Evolutionary conservation across 2,113 vertebrate genomes (phyloP), one percentile per base, ranked within the genome.

Genomic region (Anoplopoma fimbria): DNA sequence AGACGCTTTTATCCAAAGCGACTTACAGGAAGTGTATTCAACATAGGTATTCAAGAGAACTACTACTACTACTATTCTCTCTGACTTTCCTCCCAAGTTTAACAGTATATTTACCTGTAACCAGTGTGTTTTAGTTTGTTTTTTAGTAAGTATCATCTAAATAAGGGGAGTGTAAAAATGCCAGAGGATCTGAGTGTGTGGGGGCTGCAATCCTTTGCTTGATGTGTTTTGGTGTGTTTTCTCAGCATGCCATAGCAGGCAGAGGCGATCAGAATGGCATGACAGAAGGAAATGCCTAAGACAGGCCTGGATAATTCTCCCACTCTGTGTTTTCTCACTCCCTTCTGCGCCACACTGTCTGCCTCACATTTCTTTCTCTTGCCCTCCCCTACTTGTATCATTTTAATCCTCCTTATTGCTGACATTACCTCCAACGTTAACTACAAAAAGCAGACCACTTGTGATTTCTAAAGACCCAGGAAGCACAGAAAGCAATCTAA

Each of bases 291-390:
- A 91, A 90, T 80, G 82, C 82, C 74, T 65, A 29, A 88, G 88
- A 83, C 89, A 78, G 76, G 76, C 76, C 85, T 82, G 77, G 82
- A 92, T 89, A 92, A 94, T 88, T 75, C 83, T 76, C 78, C 74
- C 84, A 65, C 76, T 70, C 69, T 57, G 75, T 69, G 27, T 64
- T 69, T n/a, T 74, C 38, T 75, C 67, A 55, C 68, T 53, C 42
- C 25, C 45, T n/a, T 57, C 12, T 9, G 49, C 10, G 2, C 19
- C 72, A 76, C 78, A 71, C 33, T 27, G 2, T 63, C 58, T 40
- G 4, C 27, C 53, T 57, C 2, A 21, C 58, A 38, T 57, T 64
- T 84, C 38, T 31, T 65, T 38, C 65, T 25, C 77, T 33, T 42
- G n/a, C 40, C 34, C 40, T 49, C 31, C 69, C 42, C 38, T 57